A percentile compares a stretch with the other conserved stretches of the same genome.
These are phyloP conservation scores for Drosophila longiperda DNA, from an alignment of 2,888 invertebrate genomes.

Conservation along the genomic window DNA sequence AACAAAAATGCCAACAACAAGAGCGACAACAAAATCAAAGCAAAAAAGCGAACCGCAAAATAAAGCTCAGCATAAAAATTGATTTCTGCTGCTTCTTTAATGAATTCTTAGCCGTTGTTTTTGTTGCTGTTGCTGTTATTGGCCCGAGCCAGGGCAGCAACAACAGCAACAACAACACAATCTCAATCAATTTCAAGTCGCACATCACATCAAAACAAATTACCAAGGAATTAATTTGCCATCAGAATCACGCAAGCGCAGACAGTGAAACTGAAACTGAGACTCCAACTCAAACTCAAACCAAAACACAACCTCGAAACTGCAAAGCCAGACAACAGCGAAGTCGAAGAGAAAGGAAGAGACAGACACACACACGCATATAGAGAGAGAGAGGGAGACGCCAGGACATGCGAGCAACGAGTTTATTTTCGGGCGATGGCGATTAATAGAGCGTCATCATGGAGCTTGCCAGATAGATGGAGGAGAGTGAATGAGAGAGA, in stretches of 20 bases:
- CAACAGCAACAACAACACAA: conserved; percentile 71
- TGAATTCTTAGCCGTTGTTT: conserved; percentile 58
- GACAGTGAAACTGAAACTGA: conserved; percentile 50
- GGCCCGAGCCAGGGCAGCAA: conserved; percentile 44
- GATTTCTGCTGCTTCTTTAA: conserved; percentile 77
- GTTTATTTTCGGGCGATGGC: conserved; percentile 63
- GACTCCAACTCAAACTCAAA: conserved; percentile 30
- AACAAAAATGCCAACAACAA: conserved; percentile 19
- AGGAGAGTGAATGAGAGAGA: not conserved
- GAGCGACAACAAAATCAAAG: conserved; percentile 29
- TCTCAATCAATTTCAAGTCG: conserved; percentile 81
- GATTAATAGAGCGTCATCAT: conserved; percentile 71
- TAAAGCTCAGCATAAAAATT: conserved; percentile 69
- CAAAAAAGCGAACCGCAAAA: conserved; percentile 49
- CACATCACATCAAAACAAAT: conserved; percentile 83
- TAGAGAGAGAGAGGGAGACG: conserved; percentile 12
- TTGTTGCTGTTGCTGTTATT: conserved; percentile 32
- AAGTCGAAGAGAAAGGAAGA: not conserved
- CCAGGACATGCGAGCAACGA: conserved; percentile 37
- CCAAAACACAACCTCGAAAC: conserved; percentile 18
- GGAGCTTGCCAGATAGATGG: conserved; percentile 15
- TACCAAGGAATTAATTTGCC: conserved; percentile 83
- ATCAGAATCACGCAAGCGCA: conserved; percentile 81
- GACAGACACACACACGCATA: not conserved
- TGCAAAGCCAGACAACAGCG: conserved; percentile 10